A percentile compares a stretch with the other conserved stretches of the same genome.
Evolutionary conservation across 2,888 invertebrate genomes (phyloP).

Genomic region (Osedax frankpressi): DNA sequence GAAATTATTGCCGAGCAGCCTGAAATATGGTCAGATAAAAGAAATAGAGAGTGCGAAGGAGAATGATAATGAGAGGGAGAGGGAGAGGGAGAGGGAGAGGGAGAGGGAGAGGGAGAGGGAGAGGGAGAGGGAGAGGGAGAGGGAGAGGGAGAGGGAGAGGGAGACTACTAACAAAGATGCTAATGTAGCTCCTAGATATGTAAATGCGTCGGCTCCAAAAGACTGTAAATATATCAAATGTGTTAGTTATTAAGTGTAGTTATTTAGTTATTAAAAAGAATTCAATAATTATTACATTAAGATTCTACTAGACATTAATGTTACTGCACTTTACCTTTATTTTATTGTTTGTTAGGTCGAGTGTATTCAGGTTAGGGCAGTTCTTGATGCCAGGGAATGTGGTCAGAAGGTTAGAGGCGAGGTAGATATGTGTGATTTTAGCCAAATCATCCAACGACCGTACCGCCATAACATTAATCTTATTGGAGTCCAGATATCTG

Average conservation of each 20-base stretch:
- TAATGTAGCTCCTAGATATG: too few relatives aligned
- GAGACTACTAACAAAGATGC: too few relatives aligned
- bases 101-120: not conserved
- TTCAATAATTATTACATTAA: too few relatives aligned
- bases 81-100: conserved; percentile 2
- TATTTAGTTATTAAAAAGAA: too few relatives aligned
- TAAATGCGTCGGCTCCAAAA: too few relatives aligned
- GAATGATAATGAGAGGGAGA: conserved; percentile 4
- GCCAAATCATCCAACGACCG: not conserved
- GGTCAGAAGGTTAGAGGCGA: not conserved
- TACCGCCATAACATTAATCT: not conserved
- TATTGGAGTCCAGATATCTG: not conserved
- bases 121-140: conserved; percentile 5
- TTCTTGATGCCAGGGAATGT: not conserved
- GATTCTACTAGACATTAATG: too few relatives aligned
- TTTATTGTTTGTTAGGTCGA: not conserved
- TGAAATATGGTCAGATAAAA: too few relatives aligned
- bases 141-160: conserved; percentile 7
- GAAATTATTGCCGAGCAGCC: not conserved
- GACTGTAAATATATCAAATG: too few relatives aligned
- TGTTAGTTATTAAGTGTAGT: too few relatives aligned
- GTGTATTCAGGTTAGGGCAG: not conserved
- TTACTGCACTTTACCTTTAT: too few relatives aligned
- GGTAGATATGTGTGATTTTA: not conserved
- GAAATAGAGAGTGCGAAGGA: conserved; percentile 9